A percentile compares a stretch with the other conserved stretches of the same genome.
phyloP scores from a whole-genome alignment of 2,113 vertebrate genomes.

The Platichthys flesus region DNA sequence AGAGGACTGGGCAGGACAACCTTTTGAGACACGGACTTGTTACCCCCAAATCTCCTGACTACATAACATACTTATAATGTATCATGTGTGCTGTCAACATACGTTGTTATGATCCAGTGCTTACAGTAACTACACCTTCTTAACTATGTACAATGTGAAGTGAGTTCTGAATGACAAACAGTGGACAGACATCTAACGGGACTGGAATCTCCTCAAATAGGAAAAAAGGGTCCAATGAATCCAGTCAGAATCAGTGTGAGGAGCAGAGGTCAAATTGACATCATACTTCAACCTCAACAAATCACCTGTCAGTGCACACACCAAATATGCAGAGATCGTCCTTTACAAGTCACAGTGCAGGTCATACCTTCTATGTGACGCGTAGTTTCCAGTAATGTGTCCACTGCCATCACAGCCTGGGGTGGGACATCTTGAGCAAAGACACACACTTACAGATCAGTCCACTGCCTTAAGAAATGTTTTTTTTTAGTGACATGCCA shows the following conservation, averaged over 20 bases:
- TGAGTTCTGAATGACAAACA: neutral
- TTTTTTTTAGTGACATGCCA: no score
- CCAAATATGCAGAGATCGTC: neutral
- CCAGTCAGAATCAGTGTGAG: neutral
- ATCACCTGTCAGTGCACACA: neutral
- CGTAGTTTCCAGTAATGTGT: constrained; percentile 99
- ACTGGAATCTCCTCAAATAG: neutral
- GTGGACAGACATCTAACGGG: neutral
- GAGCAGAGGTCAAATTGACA: neutral
- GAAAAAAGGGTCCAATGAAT: neutral
- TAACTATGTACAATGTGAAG: neutral
- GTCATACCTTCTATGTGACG: constrained; percentile 97
- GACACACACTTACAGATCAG: constrained; percentile 24
- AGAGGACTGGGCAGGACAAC: constrained; percentile 28
- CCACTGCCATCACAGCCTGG: constrained; percentile 98
- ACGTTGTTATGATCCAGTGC: no score
- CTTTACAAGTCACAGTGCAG: neutral
- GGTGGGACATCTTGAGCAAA: constrained; percentile 89
- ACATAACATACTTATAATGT: neutral
- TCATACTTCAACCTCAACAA: neutral
- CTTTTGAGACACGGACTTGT: neutral
- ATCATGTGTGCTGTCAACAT: neutral
- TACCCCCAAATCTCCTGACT: neutral
- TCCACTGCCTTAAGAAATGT: neutral
- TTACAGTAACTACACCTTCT: neutral